Base-by-base conservation (phyloP, 2,888 invertebrate genomes). In the Torymus tubicola region DNA sequence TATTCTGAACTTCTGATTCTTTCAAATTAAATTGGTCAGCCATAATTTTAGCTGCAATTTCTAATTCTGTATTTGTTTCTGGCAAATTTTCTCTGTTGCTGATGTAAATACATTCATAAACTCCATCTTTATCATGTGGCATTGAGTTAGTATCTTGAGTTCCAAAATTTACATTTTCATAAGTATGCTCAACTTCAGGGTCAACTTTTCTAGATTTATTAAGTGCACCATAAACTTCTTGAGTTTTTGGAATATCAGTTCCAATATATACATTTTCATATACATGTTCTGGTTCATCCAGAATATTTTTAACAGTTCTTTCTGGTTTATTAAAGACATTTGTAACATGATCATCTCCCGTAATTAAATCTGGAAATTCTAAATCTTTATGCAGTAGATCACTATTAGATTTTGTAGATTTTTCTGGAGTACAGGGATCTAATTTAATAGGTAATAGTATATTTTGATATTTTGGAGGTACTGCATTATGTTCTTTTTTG, bases 261-360 rank as follows among this genome's bases (percentile, higher is more conserved):
- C 85, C 86, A 64, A 88, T 85, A 61, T 86, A 84, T 14, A 88
- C 86, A 82, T 88, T 88, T 80, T 89, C 88, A 77, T 88, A 88
- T 14, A 86, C 86, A 80, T 86, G 86, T 21, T 86, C 86, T 16
- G 85, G 77, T 24, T 84, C 84, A 55, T 86, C 84, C 8, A 80
- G 78, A 69, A 84, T 82, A 31, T 65, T 77, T 24, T 77, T 83
- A 24, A 84, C 83, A 31, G 68, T 21, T 24, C 21, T 77, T 11
- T 73, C 77, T 31, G 80, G 60, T 65, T 83, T 82, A 13, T 78
- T 52, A 16, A 80, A 84, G 14, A 58, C 73, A 74, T 65, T 80
- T 31, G 50, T 58, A 24, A 42, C 24, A 12, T 31, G 55, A 72
- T 75, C 76, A 24, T 12, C 24, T 11, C 75, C 80, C 55, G 76